A percentile compares a stretch with the other conserved stretches of the same genome.
Conservation (phyloP, 2,797 vertebrate genomes). For the Morus bassanus region DNA sequence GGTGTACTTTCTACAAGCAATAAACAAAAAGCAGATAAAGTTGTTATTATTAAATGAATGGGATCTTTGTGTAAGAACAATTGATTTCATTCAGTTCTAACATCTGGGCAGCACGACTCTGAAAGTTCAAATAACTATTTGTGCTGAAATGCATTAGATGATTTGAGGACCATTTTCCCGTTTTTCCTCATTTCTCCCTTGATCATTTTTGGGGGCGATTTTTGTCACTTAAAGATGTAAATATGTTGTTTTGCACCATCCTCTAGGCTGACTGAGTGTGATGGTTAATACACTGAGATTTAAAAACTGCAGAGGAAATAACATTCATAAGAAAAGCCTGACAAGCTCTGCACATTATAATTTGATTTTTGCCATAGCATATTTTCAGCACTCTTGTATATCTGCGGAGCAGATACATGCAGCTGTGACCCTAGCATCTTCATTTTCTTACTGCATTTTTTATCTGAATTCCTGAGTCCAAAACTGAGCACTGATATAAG, state of each 20-base stretch:
- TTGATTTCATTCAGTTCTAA: conserved; percentile 40
- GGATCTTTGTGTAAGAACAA: background rate
- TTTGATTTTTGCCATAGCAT: conserved; percentile 67
- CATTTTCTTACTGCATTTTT: conserved; percentile 68
- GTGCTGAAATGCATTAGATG: background rate
- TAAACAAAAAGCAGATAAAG: background rate
- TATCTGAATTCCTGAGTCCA: conserved; percentile 60
- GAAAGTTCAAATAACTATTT: background rate
- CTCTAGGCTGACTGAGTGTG: conserved; percentile 37
- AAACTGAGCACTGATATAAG: conserved; percentile 53
- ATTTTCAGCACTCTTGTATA: conserved; percentile 50
- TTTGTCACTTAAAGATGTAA: conserved; percentile 62
- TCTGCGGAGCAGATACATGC: conserved; percentile 55
- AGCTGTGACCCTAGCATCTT: conserved; percentile 61
- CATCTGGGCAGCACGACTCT: conserved; percentile 36
- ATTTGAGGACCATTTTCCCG: conserved; percentile 5
- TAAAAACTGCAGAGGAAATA: conserved; percentile 70
- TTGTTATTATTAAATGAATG: background rate
- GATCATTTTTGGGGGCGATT: background rate
- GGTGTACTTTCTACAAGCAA: background rate
- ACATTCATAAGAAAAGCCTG: conserved; percentile 66
- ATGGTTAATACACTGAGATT: conserved; percentile 73
- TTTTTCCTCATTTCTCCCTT: background rate
- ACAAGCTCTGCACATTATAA: conserved; percentile 72
- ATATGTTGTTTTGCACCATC: conserved; percentile 63